A percentile compares a stretch with the other conserved stretches of the same genome.
phyloP scores from a whole-genome alignment of 2,888 invertebrate genomes.

The Colostygia pectinataria region DNA sequence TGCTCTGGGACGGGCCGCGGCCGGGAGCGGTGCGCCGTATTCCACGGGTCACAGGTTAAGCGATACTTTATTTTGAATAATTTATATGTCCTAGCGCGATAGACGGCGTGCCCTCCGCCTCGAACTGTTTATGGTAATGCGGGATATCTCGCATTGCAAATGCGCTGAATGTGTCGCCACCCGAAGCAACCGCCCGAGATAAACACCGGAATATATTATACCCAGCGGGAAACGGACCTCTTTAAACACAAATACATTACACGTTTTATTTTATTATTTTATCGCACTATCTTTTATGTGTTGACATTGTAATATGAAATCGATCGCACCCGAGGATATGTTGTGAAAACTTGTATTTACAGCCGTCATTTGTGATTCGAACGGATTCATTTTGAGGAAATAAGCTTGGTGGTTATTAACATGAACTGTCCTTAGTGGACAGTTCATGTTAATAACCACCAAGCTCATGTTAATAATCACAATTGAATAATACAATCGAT shows the following conservation, averaged over 20 bases:
- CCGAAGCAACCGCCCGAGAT: slow-evolving; percentile 67
- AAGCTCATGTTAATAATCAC: slow-evolving; percentile 25
- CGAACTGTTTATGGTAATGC: slow-evolving; percentile 82
- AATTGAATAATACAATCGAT: slow-evolving; percentile 66
- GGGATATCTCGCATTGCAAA: slow-evolving; percentile 82
- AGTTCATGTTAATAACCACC: too few species aligned
- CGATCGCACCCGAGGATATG: slow-evolving; percentile 26
- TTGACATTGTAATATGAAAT: slow-evolving; percentile 31
- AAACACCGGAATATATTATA: slow-evolving; percentile 63
- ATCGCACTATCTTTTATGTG: slow-evolving; percentile 27
- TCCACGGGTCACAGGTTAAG: slow-evolving; percentile 75
- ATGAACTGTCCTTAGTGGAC: too few species aligned
- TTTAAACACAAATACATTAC: slow-evolving; percentile 56
- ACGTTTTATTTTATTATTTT: slow-evolving; percentile 49
- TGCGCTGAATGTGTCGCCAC: slow-evolving; percentile 79
- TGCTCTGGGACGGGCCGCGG: slow-evolving; percentile 19
- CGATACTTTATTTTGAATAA: slow-evolving; percentile 84
- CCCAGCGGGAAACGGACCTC: slow-evolving; percentile 55
- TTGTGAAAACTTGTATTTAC: slow-evolving; percentile 26
- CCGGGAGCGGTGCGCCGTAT: slow-evolving; percentile 35
- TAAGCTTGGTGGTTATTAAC: slow-evolving; percentile 29
- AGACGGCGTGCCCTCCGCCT: slow-evolving; percentile 80
- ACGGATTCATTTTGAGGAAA: slow-evolving; percentile 33
- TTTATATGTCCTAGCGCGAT: slow-evolving; percentile 81
- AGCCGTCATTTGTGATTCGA: slow-evolving; percentile 18